A percentile compares a stretch with the other conserved stretches of the same genome.
Evolutionary conservation across 2,888 invertebrate species (phyloP).

Genomic region (Rapana venosa): DNA sequence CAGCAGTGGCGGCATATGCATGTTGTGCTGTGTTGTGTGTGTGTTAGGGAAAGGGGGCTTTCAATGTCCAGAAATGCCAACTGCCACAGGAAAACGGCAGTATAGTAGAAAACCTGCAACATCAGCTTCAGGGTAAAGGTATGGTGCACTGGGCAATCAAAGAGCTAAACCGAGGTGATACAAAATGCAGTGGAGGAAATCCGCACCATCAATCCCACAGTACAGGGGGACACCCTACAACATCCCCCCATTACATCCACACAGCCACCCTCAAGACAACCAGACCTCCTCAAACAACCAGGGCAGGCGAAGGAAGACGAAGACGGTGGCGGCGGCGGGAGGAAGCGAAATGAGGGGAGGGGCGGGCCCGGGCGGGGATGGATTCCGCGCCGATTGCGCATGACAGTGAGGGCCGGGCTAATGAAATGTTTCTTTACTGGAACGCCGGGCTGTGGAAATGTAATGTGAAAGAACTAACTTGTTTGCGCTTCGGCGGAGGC

Average conservation of each 20-base stretch:
- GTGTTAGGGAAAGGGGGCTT: no score
- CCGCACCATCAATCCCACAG: no score
- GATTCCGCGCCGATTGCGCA: conserved; percentile 44
- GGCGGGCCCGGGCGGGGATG: conserved; percentile 34
- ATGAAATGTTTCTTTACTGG: conserved; percentile 37
- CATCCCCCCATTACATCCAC: background rate
- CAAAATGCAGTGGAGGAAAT: no score
- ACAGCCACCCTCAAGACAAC: background rate
- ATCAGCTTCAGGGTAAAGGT: no score
- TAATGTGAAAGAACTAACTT: conserved; percentile 33
- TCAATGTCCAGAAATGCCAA: no score
- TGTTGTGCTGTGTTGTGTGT: no score
- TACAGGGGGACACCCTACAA: background rate
- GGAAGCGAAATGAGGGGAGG: conserved; percentile 6
- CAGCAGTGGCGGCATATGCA: no score
- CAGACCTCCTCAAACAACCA: background rate
- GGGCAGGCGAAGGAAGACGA: background rate
- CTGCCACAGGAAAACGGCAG: no score
- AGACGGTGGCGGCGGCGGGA: background rate
- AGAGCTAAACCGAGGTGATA: no score
- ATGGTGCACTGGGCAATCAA: no score
- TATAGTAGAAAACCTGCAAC: no score
- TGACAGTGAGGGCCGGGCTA: conserved; percentile 43
- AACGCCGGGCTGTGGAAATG: conserved; percentile 18
- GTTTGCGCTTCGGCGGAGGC: conserved; percentile 26